A percentile compares a stretch with the other conserved stretches of the same genome.
phyloP scores from a whole-genome alignment of 2,888 invertebrate genomes.

The Dastarcus helophoroides region DNA sequence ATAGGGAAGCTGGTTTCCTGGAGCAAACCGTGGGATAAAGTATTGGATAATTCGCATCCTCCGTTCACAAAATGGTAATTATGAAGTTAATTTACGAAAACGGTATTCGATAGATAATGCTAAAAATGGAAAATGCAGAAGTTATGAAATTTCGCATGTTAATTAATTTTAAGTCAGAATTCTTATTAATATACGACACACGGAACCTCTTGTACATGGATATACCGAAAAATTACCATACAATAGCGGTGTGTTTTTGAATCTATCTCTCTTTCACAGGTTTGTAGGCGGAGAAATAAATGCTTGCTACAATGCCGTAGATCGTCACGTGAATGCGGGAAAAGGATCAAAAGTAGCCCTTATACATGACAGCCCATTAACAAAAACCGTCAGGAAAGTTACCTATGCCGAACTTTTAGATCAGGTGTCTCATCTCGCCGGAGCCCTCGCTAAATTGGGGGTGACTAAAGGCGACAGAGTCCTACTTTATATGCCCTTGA shows the following conservation, averaged over 20 bases:
- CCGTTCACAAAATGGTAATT: constrained; percentile 85
- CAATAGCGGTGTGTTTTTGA: too few relatives aligned
- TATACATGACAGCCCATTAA: constrained; percentile 85
- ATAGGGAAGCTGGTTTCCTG: constrained; percentile 63
- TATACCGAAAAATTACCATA: too few relatives aligned
- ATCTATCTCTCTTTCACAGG: constrained; percentile 39
- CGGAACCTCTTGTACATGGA: too few relatives aligned
- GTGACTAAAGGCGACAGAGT: constrained; percentile 75
- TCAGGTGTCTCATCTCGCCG: constrained; percentile 56
- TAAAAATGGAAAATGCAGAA: too few relatives aligned
- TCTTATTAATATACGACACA: too few relatives aligned
- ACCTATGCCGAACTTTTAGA: constrained; percentile 73
- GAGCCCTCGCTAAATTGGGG: constrained; percentile 64
- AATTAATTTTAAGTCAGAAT: too few relatives aligned
- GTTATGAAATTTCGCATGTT: too few relatives aligned
- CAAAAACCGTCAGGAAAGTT: constrained; percentile 60
- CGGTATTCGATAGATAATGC: too few relatives aligned
- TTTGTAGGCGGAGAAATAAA: constrained; percentile 85
- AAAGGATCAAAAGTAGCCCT: constrained; percentile 68
- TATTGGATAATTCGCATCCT: constrained; percentile 69
- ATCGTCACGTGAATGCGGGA: constrained; percentile 75
- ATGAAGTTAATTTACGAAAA: too few relatives aligned
- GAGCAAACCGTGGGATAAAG: constrained; percentile 74
- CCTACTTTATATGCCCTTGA: constrained; percentile 89
- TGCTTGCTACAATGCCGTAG: constrained; percentile 86